Evolutionary conservation across 1,140 invertebrate genomes (phyloP).

Genomic region (Drosophila watanabei): DNA sequence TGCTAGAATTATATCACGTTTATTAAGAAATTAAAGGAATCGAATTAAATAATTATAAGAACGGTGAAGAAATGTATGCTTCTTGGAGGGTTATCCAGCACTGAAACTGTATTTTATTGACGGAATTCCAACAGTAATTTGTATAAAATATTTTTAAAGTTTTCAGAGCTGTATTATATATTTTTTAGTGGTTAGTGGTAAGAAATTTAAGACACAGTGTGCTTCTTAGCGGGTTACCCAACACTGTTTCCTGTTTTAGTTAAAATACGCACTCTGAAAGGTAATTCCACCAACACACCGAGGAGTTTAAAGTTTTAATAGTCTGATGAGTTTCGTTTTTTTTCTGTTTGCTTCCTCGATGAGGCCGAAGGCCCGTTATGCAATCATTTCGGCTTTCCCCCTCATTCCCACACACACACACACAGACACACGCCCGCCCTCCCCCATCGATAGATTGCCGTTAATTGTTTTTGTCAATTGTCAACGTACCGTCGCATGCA

Average conservation of each 20-base stretch:
- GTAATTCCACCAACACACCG: not conserved
- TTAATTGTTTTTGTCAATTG: conserved; percentile 55
- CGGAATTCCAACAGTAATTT: too few relatives aligned
- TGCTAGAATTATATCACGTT: not conserved
- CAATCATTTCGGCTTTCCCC: conserved; percentile 10
- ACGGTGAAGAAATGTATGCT: too few relatives aligned
- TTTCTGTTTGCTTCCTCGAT: not conserved
- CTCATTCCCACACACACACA: conserved; percentile 8
- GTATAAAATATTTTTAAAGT: too few relatives aligned
- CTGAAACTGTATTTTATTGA: too few relatives aligned
- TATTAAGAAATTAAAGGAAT: too few relatives aligned
- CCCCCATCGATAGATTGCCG: conserved; percentile 32
- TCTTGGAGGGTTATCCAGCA: too few relatives aligned
- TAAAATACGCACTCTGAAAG: not conserved
- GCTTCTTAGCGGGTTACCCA: not conserved
- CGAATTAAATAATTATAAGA: too few relatives aligned
- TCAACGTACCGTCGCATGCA: conserved; percentile 37
- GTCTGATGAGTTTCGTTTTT: not conserved
- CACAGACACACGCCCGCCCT: not conserved
- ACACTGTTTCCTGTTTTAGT: not conserved
- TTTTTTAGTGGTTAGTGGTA: not conserved
- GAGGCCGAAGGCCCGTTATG: conserved; percentile 26
- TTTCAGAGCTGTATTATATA: not conserved
- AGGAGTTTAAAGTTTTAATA: not conserved
- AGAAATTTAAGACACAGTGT: not conserved